Evolutionary conservation across 2,113 vertebrate genomes (phyloP), one percentile per base, ranked within the genome.

Genomic region (Sinocyclocheilus anophthalmus): DNA sequence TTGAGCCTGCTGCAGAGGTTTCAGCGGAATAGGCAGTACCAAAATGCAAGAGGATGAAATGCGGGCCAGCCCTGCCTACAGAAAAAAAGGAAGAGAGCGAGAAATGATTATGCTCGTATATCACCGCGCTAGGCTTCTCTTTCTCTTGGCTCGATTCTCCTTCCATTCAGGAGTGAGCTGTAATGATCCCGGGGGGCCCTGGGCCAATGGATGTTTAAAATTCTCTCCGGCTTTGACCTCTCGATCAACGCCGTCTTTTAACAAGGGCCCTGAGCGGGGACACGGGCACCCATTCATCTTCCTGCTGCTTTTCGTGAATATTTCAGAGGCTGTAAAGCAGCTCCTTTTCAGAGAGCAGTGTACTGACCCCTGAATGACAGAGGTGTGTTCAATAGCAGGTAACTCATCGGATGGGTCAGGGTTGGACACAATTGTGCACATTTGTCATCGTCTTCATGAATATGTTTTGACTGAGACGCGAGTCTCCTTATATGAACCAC

Each of bases 141-240:
- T 73, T 75, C 79, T 82, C 8, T 42, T 42, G 73, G 65, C 83
- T 83, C 30, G 1, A 57, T 69, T 87, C 30, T 82, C 65, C 75
- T 86, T 86, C 88, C 87, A 91, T 75, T 92, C 91, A 88, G 86
- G 57, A 92, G 88, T 87, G 88, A 92, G 92, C 89, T 90, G 88
- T 92, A 90, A 91, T 89, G 92, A 92, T 92, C 88, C 20, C 73
- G 53, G 5, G 75, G 77, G 89, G 87, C 91, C 87, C 24, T 26
- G 83, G 91, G 88, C 90, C 89, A 67, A 39, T 84, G 88, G 91
- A 87, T 93, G 93, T 93, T 95, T 92, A 93, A 94, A 93, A 93
- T 93, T 94, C 92, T 89, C 83, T 82, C 83, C 0, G 53, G 87
- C 91, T 94, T 89, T 92, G 93, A 93, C 92, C 92, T 94, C 91